Conservation (phyloP, 2,797 vertebrate species). For the Channa striata region DNA sequence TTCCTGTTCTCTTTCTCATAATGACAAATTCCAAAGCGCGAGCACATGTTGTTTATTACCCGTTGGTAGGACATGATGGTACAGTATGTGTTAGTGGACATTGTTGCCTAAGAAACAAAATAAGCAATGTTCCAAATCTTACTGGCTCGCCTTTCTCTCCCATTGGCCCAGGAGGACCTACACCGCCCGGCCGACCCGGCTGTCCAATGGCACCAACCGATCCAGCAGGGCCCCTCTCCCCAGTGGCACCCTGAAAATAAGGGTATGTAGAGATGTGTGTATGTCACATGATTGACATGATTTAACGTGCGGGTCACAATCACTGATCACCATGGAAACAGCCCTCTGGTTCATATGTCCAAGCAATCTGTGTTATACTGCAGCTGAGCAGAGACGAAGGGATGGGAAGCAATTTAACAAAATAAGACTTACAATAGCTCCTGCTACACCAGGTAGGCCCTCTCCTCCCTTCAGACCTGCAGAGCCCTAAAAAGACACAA, state of each 20-base stretch:
- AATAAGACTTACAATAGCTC: constrained; percentile 85
- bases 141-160: constrained; percentile 95
- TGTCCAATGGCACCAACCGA: constrained; percentile 91
- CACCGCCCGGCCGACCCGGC: constrained; percentile 87
- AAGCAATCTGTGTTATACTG: constrained; percentile 36
- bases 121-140: constrained; percentile 70
- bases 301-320: constrained; percentile 62
- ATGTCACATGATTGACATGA: constrained; percentile 57
- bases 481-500: constrained; percentile 83
- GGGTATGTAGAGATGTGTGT: constrained; percentile 42
- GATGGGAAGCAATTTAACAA: constrained; percentile 28
- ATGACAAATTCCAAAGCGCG: constrained; percentile 41
- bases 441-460: constrained; percentile 86
- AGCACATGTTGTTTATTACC: constrained; percentile 59
- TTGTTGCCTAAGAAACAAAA: constrained; percentile 40
- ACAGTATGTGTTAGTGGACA: constrained; percentile 25
- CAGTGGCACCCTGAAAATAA: constrained; percentile 86
- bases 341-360: constrained; percentile 47
- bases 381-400: constrained; percentile 5
- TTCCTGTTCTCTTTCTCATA: constrained; percentile 38
- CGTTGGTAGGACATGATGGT: constrained; percentile 47
- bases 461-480: constrained; percentile 92
- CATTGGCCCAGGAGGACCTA: constrained; percentile 87
- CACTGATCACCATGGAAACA: constrained; percentile 77
- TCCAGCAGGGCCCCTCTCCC: constrained; percentile 91